phyloP scores from a whole-genome alignment of 1,140 invertebrate species.

The Aethina tumida region DNA sequence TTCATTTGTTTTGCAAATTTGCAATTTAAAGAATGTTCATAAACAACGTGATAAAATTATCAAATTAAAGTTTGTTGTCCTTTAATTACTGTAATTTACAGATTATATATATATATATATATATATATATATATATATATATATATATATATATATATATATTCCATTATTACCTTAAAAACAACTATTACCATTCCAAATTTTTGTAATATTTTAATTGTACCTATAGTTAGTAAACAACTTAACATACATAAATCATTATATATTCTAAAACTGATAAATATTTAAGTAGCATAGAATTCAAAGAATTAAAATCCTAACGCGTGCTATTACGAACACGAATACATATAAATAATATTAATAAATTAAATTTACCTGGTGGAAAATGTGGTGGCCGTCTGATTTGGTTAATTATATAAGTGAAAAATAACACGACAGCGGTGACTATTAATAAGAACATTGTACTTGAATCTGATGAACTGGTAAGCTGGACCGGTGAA shows the following conservation, averaged over 20 bases:
- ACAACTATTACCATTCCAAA: background rate
- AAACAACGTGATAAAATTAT: too few species aligned
- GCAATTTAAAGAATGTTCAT: too few species aligned
- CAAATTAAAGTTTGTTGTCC: too few species aligned
- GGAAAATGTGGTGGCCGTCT: slow-evolving; percentile 4
- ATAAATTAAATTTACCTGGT: slow-evolving; percentile 3
- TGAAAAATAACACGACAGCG: slow-evolving; percentile 1
- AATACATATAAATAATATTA: slow-evolving; percentile 1
- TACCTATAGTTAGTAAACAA: background rate
- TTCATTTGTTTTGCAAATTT: too few species aligned
- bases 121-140: slow-evolving; percentile 5
- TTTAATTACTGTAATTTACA: too few species aligned
- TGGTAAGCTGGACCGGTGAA: background rate
- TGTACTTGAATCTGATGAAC: background rate
- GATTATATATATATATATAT: slow-evolving; percentile 3
- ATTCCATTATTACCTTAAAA: background rate
- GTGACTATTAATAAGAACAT: background rate
- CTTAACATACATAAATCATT: background rate
- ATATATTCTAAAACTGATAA: background rate
- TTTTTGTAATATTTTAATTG: background rate
- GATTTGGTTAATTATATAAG: background rate
- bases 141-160: slow-evolving; percentile 3
- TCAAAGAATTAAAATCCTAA: background rate
- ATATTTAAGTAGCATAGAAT: background rate
- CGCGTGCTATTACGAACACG: background rate